Evolutionary conservation across 2,888 invertebrate species (phyloP).

Genomic region (Drosophila heteroneura): DNA sequence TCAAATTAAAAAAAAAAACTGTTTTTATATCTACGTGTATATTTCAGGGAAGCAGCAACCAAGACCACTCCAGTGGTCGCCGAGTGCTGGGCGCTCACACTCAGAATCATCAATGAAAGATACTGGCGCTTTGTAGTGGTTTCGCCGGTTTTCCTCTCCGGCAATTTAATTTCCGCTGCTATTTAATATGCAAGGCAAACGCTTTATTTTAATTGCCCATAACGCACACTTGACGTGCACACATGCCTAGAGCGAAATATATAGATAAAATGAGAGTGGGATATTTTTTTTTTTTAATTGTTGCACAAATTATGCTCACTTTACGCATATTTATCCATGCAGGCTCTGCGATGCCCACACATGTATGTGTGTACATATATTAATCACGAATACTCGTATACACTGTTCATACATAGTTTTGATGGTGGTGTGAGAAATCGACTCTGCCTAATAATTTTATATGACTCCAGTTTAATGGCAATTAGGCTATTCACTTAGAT

Average conservation of each 20-base stretch:
- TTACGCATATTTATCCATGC: background rate
- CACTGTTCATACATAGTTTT: background rate
- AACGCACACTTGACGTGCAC: constrained; percentile 37
- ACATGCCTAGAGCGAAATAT: background rate
- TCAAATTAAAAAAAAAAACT: constrained; percentile 1
- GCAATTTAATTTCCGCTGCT: constrained; percentile 62
- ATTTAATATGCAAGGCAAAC: constrained; percentile 46
- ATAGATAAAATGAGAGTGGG: background rate
- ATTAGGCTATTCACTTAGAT: background rate
- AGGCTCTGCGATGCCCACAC: background rate
- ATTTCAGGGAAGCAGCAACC: background rate
- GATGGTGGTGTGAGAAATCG: background rate
- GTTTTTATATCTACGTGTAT: background rate
- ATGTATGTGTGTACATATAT: background rate
- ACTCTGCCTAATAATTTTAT: background rate
- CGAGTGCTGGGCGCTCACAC: constrained; percentile 28
- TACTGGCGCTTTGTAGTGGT: constrained; percentile 66
- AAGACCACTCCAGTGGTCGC: constrained; percentile 15
- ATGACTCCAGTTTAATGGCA: background rate
- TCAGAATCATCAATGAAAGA: constrained; percentile 45
- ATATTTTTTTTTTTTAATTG: background rate
- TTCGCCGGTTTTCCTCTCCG: constrained; percentile 45
- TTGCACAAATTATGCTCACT: background rate
- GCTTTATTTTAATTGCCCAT: constrained; percentile 46
- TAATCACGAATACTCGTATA: background rate